Conservation (phyloP, 1,140 invertebrate species). For the Atta colombica region DNA sequence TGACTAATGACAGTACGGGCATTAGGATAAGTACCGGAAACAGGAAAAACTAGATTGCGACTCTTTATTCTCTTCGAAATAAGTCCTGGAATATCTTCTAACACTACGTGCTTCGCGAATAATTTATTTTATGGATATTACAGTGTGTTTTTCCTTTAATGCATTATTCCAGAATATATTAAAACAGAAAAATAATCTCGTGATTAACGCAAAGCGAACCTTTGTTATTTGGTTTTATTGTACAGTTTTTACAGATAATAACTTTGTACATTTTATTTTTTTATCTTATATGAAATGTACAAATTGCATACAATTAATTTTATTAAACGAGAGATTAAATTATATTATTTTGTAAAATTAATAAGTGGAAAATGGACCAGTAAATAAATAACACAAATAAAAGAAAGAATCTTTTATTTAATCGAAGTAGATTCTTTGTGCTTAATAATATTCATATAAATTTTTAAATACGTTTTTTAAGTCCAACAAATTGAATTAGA, state of each 20-base stretch:
- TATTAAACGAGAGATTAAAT: background rate
- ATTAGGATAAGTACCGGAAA: conserved; percentile 75
- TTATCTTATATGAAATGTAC: background rate
- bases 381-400: no score
- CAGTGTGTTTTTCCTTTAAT: conserved; percentile 12
- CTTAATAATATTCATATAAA: no score
- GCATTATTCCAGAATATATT: conserved; percentile 50
- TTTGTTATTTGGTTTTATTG: background rate
- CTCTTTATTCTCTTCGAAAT: background rate
- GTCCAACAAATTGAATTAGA: no score
- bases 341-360: conserved; percentile 7
- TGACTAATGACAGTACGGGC: conserved; percentile 45
- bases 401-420: no score
- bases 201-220: conserved; percentile 12
- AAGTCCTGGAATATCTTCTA: conserved; percentile 36
- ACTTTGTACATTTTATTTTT: background rate
- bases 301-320: background rate
- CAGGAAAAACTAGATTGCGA: conserved; percentile 50
- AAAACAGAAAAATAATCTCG: conserved; percentile 31
- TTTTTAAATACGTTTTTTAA: no score
- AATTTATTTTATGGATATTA: conserved; percentile 53
- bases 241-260: background rate
- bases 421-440: no score
- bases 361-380: background rate
- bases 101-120: conserved; percentile 21